Percentiles rank a stretch among this genome's conserved stretches.
Conservation (phyloP, 2,113 vertebrate genomes). For the Loxodonta africana region DNA sequence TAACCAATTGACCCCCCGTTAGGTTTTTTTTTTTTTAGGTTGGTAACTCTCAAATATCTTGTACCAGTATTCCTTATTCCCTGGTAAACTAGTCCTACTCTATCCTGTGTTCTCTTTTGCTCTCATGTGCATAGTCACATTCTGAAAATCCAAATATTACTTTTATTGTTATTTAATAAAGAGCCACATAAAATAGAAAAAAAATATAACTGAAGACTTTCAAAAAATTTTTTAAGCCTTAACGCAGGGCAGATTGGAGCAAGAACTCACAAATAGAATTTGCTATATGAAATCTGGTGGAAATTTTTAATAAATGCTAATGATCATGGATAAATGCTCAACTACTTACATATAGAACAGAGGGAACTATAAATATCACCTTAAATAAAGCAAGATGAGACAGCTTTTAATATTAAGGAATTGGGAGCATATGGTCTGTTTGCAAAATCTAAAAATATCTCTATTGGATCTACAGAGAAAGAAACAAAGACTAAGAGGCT, state of each 20-base stretch:
- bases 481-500: conserved; percentile 14
- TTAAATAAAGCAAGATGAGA: conserved; percentile 67
- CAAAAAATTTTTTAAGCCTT: not conserved
- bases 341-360: conserved; percentile 55
- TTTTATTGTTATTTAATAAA: conserved; percentile 2
- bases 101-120: not conserved
- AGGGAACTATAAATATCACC: conserved; percentile 73
- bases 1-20: not conserved
- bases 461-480: not conserved
- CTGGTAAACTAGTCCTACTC: not conserved
- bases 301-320: conserved; percentile 69
- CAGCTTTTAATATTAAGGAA: conserved; percentile 77
- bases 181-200: not conserved
- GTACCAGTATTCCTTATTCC: not conserved
- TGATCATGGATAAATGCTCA: conserved; percentile 56
- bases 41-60: not conserved
- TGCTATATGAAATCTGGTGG: not conserved
- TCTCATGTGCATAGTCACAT: not conserved
- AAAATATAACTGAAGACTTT: not conserved
- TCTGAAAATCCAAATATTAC: not conserved
- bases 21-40: not conserved
- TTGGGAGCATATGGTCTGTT: conserved; percentile 67
- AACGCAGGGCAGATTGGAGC: not conserved
- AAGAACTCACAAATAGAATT: conserved; percentile 59
- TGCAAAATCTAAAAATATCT: conserved; percentile 61